Evolutionary conservation across 2,113 vertebrate genomes (phyloP), one percentile per base, ranked within the genome.

Genomic region (Planiliza haematocheilus): DNA sequence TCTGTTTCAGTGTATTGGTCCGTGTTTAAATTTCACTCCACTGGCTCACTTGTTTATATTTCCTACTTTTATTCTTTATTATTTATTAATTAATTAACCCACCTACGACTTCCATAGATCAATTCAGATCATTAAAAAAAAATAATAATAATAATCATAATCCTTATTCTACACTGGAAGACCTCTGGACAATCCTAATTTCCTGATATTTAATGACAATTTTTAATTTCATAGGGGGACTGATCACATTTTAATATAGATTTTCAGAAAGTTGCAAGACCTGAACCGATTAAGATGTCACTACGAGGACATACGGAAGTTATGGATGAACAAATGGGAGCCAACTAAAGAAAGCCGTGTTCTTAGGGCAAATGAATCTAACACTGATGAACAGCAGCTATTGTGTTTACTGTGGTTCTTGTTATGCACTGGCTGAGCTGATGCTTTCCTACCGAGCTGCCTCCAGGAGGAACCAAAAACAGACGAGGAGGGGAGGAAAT

Each of bases 391-490:
- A 50, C 21, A 52, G 61, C 6, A 76, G 67, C 48, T 8, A 9
- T 3, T 12, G 55, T 7, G 30, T 10, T 30, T 57, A 20, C 58
- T 53, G 13, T 61, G 34, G 59, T 60, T 56, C 10, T 66, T 41
- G 43, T 16, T 48, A 53, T 43, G 39, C 73, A 71, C 79, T 12
- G 50, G 42, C 72, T 60, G 76, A 82, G 49, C 76, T 46, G n/a
- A 55, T 17, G 43, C 4, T 10, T 1, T 18, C 49, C n/a, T 7
- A 3, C 3, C 13, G 59, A 52, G 17, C 45, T 10, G 45, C 10
- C 52, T 56, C 59, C 36, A 57, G 74, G 53, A 80, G 34, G 61
- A 86, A 65, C 7, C n/a, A 4, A 10, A 7, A 10, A 62, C 34
- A 5, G 8, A 7, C 46, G 6, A 57, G 57, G 18, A 56, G 1